phyloP scores from a whole-genome alignment of 2,888 invertebrate genomes.

The Teleiodes luculella region DNA sequence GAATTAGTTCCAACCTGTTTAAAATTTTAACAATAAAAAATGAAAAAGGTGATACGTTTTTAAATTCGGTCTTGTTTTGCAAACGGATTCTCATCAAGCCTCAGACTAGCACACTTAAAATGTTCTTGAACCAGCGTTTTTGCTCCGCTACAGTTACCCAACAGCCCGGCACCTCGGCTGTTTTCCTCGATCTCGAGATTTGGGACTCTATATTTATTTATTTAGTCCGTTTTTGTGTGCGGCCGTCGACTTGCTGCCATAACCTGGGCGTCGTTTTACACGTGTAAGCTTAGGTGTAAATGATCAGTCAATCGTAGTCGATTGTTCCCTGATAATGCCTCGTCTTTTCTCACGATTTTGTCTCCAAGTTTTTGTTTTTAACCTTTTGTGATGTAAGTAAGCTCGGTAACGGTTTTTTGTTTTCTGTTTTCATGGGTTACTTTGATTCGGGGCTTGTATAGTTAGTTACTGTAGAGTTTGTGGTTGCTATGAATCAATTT shows the following conservation, averaged over 20 bases:
- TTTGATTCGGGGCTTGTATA: too few species aligned
- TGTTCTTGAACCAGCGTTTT: conserved; percentile 9
- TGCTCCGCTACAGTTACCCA: conserved; percentile 5
- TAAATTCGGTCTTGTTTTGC: too few species aligned
- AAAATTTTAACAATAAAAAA: too few species aligned
- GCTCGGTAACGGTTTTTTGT: too few species aligned
- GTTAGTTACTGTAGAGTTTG: too few species aligned
- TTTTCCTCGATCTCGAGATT: conserved; percentile 14
- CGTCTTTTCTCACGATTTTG: background rate
- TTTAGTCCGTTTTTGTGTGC: conserved; percentile 12
- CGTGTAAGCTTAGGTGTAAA: conserved; percentile 11
- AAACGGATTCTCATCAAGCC: background rate
- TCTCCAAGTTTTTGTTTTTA: background rate
- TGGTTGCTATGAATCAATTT: too few species aligned
- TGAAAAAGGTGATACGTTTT: too few species aligned
- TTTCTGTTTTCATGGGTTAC: too few species aligned
- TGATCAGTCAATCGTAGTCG: background rate
- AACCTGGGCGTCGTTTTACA: conserved; percentile 11
- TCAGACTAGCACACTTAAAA: background rate
- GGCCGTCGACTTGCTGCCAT: conserved; percentile 16
- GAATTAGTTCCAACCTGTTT: too few species aligned
- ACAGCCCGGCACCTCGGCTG: background rate
- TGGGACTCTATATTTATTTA: conserved; percentile 19
- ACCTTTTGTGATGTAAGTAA: background rate
- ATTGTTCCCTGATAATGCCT: background rate